phyloP scores from a whole-genome alignment of 2,888 invertebrate species.

The Norana najaformis region DNA sequence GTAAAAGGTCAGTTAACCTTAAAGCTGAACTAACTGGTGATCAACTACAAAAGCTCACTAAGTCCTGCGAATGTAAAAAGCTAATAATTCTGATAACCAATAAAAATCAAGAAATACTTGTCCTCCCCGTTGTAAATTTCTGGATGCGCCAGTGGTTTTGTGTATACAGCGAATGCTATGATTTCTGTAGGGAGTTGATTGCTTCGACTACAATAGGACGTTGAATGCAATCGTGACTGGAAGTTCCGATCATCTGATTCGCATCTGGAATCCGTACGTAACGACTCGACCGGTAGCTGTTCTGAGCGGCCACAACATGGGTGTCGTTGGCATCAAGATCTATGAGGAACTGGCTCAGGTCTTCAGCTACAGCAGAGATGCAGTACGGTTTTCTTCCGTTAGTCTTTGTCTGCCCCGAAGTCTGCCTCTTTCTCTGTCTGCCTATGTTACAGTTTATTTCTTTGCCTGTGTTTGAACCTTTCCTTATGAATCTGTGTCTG shows the following conservation, averaged over 20 bases:
- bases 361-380: constrained; percentile 61
- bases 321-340: constrained; percentile 58
- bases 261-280: constrained; percentile 63
- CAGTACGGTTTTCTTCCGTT: constrained; percentile 50
- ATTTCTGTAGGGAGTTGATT: constrained; percentile 50
- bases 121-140: too few species aligned
- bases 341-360: constrained; percentile 57
- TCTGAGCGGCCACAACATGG: constrained; percentile 57
- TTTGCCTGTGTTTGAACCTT: neutral
- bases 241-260: constrained; percentile 57
- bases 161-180: neutral
- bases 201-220: constrained; percentile 59
- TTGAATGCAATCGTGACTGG: constrained; percentile 60
- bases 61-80: too few species aligned
- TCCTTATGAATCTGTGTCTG: neutral
- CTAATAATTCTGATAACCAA: too few species aligned
- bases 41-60: too few species aligned
- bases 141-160: neutral
- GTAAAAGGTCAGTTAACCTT: too few species aligned
- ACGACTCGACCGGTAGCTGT: constrained; percentile 58
- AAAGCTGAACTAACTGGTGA: too few species aligned
- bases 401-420: too few species aligned
- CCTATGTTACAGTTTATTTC: too few species aligned
- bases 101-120: too few species aligned
- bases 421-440: neutral